phyloP scores from a whole-genome alignment of 2,797 vertebrate species.

The Cyprinodon diabolis region DNA sequence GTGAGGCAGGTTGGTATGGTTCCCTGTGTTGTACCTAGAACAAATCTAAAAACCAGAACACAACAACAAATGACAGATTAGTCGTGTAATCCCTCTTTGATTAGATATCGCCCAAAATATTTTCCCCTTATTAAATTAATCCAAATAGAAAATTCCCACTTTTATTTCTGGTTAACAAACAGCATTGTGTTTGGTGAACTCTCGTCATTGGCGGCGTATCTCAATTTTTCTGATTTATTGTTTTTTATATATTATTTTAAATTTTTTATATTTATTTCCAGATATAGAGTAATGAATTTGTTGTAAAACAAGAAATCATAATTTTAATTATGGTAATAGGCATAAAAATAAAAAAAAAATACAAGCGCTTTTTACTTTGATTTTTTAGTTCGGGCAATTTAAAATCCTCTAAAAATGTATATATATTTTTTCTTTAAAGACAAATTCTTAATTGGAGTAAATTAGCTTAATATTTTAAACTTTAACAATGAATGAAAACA shows the following conservation, averaged over 20 bases:
- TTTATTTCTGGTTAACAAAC: not conserved
- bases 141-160: not conserved
- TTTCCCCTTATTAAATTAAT: not conserved
- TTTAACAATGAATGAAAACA: not conserved
- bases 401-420: not conserved
- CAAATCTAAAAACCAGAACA: constrained; percentile 80
- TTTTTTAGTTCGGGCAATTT: not conserved
- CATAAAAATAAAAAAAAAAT: not conserved
- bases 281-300: not conserved
- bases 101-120: not conserved
- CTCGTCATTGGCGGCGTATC: not conserved
- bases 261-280: too few relatives aligned
- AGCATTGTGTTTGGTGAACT: not conserved
- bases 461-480: not conserved
- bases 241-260: too few relatives aligned
- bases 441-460: not conserved
- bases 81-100: not conserved
- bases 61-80: not conserved
- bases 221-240: too few relatives aligned
- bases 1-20: constrained; percentile 95
- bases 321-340: not conserved
- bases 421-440: not conserved
- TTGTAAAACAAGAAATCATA: not conserved
- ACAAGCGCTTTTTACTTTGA: too few relatives aligned
- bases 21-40: constrained; percentile 91